Base-by-base conservation (phyloP, 2,888 invertebrate species). In the Barypeithes pellucidus region DNA sequence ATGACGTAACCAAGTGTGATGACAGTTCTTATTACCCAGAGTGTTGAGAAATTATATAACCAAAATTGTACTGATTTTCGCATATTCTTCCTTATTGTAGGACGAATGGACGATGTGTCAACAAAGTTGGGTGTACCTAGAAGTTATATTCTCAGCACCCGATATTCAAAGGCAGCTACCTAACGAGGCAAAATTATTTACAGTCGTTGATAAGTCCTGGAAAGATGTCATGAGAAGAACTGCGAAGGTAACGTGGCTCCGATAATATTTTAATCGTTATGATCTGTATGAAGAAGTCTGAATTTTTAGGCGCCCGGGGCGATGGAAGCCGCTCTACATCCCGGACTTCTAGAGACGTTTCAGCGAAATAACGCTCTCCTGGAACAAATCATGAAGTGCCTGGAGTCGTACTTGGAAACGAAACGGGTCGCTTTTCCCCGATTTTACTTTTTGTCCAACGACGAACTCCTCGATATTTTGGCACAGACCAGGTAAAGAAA, bases 111-210 rank as follows among this genome's bases (percentile, higher is more conserved):
- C 90, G 79, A 89, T 91, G 72, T 96, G 96, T 80, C 97, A 97
- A 85, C 93, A 93, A 79, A 93, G 94, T n/a, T 98, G 98, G 97
- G 89, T 97, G 43, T 97, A 98, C 83, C 87, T 98, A 80, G 97
- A 98, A 85, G 95, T 96, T 0, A 97, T 98, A 82, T 98, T 98
- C 85, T 93, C 95, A 8, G 96, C 97, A 0, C 95, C 97, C 0
- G 97, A 97, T 82, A 98, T 98, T 79, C 95, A 97, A 84, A 90
- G 96, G 12, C 97, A 97, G 83, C 87, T 98, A 82, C 97, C 97
- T 0, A 91, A 93, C 78, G 97, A 98, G 85, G 94, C 96, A 0
- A 93, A 94, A 81, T 90, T 96, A 82, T 98, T 97, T 84, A 89
- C 90, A 3, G 88, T 91, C 65, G 96, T 97, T 0, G 96, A 97